These are phyloP conservation scores for Chrysopilus asiliformis DNA, from an alignment of 2,888 invertebrate species.

Conservation along the genomic window DNA sequence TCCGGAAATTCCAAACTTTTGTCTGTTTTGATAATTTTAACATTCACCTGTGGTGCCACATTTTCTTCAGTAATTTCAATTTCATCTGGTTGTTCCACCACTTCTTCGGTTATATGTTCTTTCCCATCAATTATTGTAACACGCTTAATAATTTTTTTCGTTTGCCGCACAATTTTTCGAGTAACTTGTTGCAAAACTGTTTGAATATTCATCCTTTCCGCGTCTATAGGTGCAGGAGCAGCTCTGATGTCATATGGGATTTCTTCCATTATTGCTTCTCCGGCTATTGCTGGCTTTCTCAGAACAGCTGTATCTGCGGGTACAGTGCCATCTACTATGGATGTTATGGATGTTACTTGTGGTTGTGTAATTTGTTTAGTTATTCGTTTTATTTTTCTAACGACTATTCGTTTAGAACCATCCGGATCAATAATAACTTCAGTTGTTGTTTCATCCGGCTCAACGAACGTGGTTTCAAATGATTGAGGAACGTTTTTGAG, in stretches of 20 bases:
- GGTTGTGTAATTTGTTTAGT: conserved; percentile 49
- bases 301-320: not conserved
- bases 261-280: conserved; percentile 19
- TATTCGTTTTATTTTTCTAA: conserved; percentile 57
- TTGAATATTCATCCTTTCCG: conserved; percentile 47
- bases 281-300: too few species aligned
- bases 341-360: not conserved
- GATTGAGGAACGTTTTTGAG: conserved; percentile 59
- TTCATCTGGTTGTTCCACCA: conserved; percentile 69
- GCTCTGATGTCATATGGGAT: conserved; percentile 47
- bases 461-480: conserved; percentile 67
- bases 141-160: conserved; percentile 59
- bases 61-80: conserved; percentile 30
- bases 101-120: conserved; percentile 69
- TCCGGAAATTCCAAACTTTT: conserved; percentile 37
- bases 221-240: conserved; percentile 23
- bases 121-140: conserved; percentile 70
- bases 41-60: conserved; percentile 26
- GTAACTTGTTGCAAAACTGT: conserved; percentile 75
- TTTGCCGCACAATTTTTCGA: conserved; percentile 59
- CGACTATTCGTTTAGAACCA: conserved; percentile 66
- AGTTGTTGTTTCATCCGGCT: conserved; percentile 71
- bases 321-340: not conserved
- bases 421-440: conserved; percentile 67
- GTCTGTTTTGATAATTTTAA: conserved; percentile 45